Conservation (phyloP, 2,113 vertebrate genomes). For the Castor canadensis region DNA sequence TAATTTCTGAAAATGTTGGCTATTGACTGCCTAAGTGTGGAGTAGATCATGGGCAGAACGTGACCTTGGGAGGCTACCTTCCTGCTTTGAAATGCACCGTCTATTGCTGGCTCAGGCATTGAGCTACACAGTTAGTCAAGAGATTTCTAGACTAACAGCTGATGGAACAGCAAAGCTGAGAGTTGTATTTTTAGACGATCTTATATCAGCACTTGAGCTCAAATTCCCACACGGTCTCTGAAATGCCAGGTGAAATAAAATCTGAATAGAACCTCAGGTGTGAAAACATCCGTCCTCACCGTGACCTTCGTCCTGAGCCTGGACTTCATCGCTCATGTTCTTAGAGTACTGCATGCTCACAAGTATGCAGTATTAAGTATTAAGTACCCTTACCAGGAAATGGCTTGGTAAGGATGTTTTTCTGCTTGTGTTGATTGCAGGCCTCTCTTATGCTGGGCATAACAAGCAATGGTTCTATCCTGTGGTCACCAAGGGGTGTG, state of each 20-base stretch:
- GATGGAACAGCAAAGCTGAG: neutral
- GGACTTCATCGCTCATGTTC: neutral
- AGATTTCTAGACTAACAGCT: slow-evolving; percentile 4
- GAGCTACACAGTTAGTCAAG: neutral
- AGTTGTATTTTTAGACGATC: neutral
- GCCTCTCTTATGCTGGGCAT: neutral
- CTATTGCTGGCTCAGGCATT: neutral
- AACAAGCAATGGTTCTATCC: neutral
- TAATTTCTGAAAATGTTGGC: neutral
- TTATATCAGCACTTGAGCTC: slow-evolving; percentile 2
- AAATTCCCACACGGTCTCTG: neutral
- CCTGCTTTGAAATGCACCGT: neutral
- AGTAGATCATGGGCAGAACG: neutral
- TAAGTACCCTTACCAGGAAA: too few relatives aligned
- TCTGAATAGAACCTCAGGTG: neutral
- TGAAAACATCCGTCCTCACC: neutral
- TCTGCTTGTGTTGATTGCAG: neutral
- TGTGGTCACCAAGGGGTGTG: neutral
- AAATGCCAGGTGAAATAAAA: slow-evolving; percentile 37
- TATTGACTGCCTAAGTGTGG: neutral
- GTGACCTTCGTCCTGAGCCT: neutral
- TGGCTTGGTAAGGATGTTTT: neutral
- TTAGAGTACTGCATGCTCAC: neutral
- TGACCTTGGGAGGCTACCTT: neutral
- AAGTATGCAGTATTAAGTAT: too few relatives aligned